Base-by-base conservation (phyloP, 2,113 vertebrate genomes). In the Dromaius novaehollandiae region DNA sequence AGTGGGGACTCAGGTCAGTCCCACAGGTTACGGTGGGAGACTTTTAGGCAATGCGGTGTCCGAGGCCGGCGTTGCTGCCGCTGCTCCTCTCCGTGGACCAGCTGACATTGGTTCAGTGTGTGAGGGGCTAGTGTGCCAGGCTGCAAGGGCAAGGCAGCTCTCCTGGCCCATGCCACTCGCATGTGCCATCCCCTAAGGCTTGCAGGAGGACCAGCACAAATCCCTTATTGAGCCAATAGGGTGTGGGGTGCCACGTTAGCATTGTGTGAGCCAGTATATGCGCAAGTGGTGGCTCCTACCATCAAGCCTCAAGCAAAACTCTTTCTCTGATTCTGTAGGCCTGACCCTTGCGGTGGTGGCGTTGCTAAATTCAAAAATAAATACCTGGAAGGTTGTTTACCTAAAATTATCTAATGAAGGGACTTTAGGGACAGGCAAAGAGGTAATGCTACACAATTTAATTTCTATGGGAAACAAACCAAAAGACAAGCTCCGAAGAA, bases 181-280 rank as follows among this genome's bases (percentile, higher is more conserved):
- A 46, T n/a, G 7, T 3, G 4, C 42, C 44, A 22, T 34, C 38
- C 28, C 50, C 65, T 24, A 25, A 16, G 7, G 18, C 46, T 24
- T 78, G 74, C 3, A 25, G 70, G 50, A 78, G 17, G 34, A 13
- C 1, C 7, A 15, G 30, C 38, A 34, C 7, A 14, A 66, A 63
- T 74, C 30, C 42, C 13, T 51, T 11, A 22, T 26, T 8, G 19
- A 48, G 5, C 8, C 12, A 26, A 9, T 32, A 28, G 4, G 16
- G 5, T 11, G 2, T 60, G 17, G 10, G 12, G 2, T 85, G 46
- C 61, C 7, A 6, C 4, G 20, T 46, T 7, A 71, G 5, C 55
- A 11, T 44, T 1, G 0, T 2, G 2, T 22, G 7, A 28, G 40
- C 15, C 65, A 68, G 40, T 10, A 24, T 0, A 2, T 13, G 24